Evolutionary conservation across 2,797 vertebrate species (phyloP).

Genomic region (Adelosebastes latens): DNA sequence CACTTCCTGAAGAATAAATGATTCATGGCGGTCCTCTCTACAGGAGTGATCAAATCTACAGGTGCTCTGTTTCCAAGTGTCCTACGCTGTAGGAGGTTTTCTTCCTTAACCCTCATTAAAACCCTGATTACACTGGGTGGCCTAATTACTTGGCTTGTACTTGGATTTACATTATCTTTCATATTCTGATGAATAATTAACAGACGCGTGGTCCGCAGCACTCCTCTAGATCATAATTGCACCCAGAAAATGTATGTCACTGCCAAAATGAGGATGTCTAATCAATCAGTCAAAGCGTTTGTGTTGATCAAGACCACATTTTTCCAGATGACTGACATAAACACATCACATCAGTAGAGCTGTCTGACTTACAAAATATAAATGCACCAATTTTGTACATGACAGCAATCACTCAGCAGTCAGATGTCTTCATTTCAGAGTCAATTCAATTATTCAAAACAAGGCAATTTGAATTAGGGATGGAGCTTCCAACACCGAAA

Average conservation of each 20-base stretch:
- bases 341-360: neutral
- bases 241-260: neutral
- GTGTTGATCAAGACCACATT: neutral
- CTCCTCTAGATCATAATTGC: neutral
- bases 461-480: neutral
- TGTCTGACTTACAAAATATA: neutral
- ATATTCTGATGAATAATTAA: constrained; percentile 43
- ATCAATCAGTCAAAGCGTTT: neutral
- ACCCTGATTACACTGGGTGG: constrained; percentile 39
- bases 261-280: neutral
- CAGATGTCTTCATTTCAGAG: neutral
- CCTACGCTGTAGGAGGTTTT: constrained; percentile 21
- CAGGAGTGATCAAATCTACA: constrained; percentile 39
- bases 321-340: neutral
- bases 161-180: constrained; percentile 32
- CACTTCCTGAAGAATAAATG: constrained; percentile 49
- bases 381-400: neutral
- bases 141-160: constrained; percentile 52
- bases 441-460: neutral
- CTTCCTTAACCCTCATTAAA: constrained; percentile 60
- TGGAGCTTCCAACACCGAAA: neutral
- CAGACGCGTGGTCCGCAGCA: neutral
- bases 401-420: neutral
- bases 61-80: constrained; percentile 51
- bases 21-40: constrained; percentile 16